Conservation (phyloP, 2,797 vertebrate species). For the Brotula barbata region DNA sequence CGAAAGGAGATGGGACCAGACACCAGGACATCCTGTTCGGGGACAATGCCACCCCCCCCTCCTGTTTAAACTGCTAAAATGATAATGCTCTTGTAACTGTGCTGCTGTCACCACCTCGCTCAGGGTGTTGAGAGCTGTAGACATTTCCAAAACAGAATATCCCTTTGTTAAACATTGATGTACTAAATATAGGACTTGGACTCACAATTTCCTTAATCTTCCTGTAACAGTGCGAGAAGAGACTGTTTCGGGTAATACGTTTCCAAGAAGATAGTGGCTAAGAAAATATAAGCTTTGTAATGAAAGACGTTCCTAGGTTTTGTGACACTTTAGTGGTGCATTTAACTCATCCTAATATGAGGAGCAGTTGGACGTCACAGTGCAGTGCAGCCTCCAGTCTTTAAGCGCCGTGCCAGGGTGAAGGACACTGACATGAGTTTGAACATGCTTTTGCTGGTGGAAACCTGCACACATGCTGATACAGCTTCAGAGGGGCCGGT, state of each 20-base stretch:
- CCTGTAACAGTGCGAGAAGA: slow-evolving; percentile 19
- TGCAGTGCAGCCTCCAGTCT: too few species aligned
- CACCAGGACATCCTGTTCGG: slow-evolving; percentile 82
- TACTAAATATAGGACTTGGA: slow-evolving; percentile 45
- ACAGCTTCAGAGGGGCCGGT: too few species aligned
- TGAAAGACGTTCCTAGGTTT: too few species aligned
- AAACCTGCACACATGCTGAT: too few species aligned
- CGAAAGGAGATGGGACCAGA: slow-evolving; percentile 60
- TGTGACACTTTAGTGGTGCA: too few species aligned
- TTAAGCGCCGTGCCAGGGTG: too few species aligned
- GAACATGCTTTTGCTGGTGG: too few species aligned
- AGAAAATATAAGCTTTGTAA: too few species aligned
- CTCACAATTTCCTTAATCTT: slow-evolving; percentile 36
- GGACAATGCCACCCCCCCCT: slow-evolving; percentile 46
- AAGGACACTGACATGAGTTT: too few species aligned
- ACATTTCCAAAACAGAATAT: slow-evolving; percentile 56
- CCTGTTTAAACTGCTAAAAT: slow-evolving; percentile 49
- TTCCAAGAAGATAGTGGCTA: too few species aligned
- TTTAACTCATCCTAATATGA: too few species aligned
- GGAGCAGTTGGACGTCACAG: too few species aligned
- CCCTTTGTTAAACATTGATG: slow-evolving; percentile 44
- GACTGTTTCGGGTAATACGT: neutral
- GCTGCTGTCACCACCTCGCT: slow-evolving; percentile 66
- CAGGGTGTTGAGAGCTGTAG: slow-evolving; percentile 17
- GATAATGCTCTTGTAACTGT: slow-evolving; percentile 61